Evolutionary conservation across 2,888 invertebrate species (phyloP).

Genomic region (Idaea dimidiata): DNA sequence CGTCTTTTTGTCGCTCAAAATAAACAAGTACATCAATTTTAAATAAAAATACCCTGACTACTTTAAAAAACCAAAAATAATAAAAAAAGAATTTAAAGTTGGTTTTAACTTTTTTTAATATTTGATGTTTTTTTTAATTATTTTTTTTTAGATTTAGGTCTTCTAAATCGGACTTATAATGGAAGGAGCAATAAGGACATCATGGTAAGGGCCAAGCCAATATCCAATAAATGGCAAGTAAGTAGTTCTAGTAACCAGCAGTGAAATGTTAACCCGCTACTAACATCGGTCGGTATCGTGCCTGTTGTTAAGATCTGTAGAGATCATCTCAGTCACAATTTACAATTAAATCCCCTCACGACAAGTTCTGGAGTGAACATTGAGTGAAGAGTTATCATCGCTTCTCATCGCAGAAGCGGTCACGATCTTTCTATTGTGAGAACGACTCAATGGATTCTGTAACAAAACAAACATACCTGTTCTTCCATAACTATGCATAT

Average conservation of each 20-base stretch:
- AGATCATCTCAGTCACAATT: constrained; percentile 56
- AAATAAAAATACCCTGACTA: too few relatives aligned
- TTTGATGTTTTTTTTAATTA: too few relatives aligned
- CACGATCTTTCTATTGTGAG: constrained; percentile 70
- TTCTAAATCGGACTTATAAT: too few relatives aligned
- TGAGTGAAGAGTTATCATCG: constrained; percentile 56
- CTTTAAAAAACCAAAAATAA: too few relatives aligned
- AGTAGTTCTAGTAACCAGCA: not conserved
- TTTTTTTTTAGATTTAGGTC: too few relatives aligned
- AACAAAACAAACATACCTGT: constrained; percentile 33
- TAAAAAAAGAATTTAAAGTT: too few relatives aligned
- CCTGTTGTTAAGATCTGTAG: constrained; percentile 37
- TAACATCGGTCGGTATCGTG: constrained; percentile 21
- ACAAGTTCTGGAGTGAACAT: constrained; percentile 48
- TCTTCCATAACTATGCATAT: constrained; percentile 16
- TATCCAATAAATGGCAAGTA: not conserved
- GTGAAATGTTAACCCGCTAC: constrained; percentile 17
- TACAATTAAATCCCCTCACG: constrained; percentile 62
- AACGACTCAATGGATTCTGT: constrained; percentile 49
- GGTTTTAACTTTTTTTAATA: too few relatives aligned
- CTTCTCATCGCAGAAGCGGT: constrained; percentile 61
- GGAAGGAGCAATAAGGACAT: too few relatives aligned
- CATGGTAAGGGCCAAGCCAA: too few relatives aligned
- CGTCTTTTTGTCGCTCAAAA: too few relatives aligned
- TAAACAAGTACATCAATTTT: too few relatives aligned